Base-by-base conservation (phyloP, 2,113 vertebrate species). In the Coracopsis vasa region DNA sequence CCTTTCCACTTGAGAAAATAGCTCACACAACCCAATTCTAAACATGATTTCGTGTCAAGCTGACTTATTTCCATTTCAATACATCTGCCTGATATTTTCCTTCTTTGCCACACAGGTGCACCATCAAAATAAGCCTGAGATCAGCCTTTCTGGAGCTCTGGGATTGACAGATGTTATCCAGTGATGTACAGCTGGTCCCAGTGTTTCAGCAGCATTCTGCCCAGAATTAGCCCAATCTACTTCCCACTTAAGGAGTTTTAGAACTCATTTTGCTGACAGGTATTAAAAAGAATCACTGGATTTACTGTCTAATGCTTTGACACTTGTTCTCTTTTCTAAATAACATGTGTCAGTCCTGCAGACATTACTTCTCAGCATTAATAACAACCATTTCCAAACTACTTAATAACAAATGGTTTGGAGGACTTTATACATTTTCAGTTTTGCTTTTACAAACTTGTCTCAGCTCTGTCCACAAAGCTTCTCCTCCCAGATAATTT, bases 181-280 rank as follows among this genome's bases (percentile, higher is more conserved):
- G 15, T 4, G 6, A 61, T 11, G 11, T 0, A 23, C 1, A 47
- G 21, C 0, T 31, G 10, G 39, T 70, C 80, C 6, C 1, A 66
- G 17, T 14, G 3, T 39, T 51, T 29, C 28, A 61, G 35, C 7
- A 66, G 13, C 21, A 14, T 23, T 64, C 90, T 70, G 29, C 45
- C 20, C 78, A 64, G 15, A 94, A 94, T 13, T 21, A 85, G 39
- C 77, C 7, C 65, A 37, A 60, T 10, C 51, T 54, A 48, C 33
- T 41, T 54, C 45, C 48, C 16, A 2, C 33, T 7, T 56, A 80
- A 56, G 31, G 53, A 50, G 67, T 74, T 69, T 70, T 44, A 77
- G 35, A 35, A 19, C 24, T 74, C 35, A 25, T 77, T 95, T 88
- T 61, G 39, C 35, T 80, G 50, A 69, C 13, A 27, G 42, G 3